Conservation (phyloP, 2,888 invertebrate species). For the Lordiphosa andalusiaca region DNA sequence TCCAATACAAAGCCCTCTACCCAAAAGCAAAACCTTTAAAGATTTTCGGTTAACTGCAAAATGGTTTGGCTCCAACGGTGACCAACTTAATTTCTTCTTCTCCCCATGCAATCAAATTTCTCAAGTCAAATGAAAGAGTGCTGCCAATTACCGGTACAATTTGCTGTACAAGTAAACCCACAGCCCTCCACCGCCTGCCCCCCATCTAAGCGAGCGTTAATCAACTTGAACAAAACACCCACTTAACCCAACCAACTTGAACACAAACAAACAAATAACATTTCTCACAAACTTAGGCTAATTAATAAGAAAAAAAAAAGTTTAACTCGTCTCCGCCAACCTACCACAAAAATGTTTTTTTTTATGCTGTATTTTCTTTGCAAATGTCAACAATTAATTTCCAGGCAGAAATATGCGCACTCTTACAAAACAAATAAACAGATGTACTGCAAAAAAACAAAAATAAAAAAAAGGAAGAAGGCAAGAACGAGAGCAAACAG, state of each 20-base stretch:
- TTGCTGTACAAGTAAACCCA: too few relatives aligned
- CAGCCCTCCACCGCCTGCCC: not conserved
- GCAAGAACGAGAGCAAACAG: slow-evolving; percentile 14
- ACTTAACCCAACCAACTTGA: slow-evolving; percentile 30
- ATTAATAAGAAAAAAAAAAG: slow-evolving; percentile 23
- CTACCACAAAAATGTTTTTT: slow-evolving; percentile 23
- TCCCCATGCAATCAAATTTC: too few relatives aligned
- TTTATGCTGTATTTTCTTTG: slow-evolving; percentile 22
- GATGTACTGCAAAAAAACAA: not conserved
- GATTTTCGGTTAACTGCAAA: too few relatives aligned
- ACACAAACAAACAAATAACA: slow-evolving; percentile 34
- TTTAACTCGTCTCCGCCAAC: slow-evolving; percentile 27
- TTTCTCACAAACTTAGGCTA: slow-evolving; percentile 28
- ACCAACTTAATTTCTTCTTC: too few relatives aligned
- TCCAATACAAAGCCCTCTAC: too few relatives aligned
- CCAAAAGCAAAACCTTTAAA: too few relatives aligned
- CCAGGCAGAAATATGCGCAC: slow-evolving; percentile 39
- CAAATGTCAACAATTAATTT: slow-evolving; percentile 47
- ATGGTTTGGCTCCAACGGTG: too few relatives aligned
- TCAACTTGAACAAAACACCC: slow-evolving; percentile 24
- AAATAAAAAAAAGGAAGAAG: not conserved
- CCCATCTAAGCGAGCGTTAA: slow-evolving; percentile 5
- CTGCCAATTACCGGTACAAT: too few relatives aligned
- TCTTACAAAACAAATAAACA: slow-evolving; percentile 37
- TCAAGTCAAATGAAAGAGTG: too few relatives aligned